Evolutionary conservation across 2,888 invertebrate genomes (phyloP), one percentile per base, ranked within the genome.

Genomic region (Lomographa bimaculata): DNA sequence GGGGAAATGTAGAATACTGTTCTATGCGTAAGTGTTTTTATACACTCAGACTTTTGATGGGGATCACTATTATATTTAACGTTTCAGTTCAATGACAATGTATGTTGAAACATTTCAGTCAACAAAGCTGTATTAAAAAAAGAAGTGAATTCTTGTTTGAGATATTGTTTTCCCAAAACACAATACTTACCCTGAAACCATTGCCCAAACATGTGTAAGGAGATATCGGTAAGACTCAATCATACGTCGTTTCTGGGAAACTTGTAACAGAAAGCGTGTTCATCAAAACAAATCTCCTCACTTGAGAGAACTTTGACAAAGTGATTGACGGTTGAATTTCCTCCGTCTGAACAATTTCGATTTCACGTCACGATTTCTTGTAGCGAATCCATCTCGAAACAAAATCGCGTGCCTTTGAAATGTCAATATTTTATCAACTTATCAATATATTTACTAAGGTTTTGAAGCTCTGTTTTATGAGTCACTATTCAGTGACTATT

Each of bases 261-360:
- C 34, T 18, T 24, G 28, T 28, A 19, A 29, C 28, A 28, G 6
- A 40, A 28, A 19, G 19, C 34, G 14, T 34, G 34, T 34, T 40
- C 34, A 40, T 40, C 40, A 40, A 40, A 40, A 29, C 33, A 39
- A 17, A 39, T 34, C 48, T 56, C 46, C 52, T 59, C 60, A 63
- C 57, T 56, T 57, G 50, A 58, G 21, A 51, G 51, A 58, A 41
- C 58, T 60, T 41, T 49, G 49, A 61, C 53, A 60, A 61, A 52
- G 50, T 58, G 54, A 64, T 40, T 59, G 57, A 49, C 46, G 48
- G n/a, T 36, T 17, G 32, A 28, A 27, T 43, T 36, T 43, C 42
- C 36, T 30, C 7, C 18, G 19, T 35, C 12, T 25, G 23, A 32
- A 28, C 25, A 24, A 36, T 44, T 38, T 32, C 34, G 41, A 44